These are phyloP conservation scores for Brachymystax lenok DNA, from an alignment of 2,797 vertebrate species.

Conservation along the genomic window DNA sequence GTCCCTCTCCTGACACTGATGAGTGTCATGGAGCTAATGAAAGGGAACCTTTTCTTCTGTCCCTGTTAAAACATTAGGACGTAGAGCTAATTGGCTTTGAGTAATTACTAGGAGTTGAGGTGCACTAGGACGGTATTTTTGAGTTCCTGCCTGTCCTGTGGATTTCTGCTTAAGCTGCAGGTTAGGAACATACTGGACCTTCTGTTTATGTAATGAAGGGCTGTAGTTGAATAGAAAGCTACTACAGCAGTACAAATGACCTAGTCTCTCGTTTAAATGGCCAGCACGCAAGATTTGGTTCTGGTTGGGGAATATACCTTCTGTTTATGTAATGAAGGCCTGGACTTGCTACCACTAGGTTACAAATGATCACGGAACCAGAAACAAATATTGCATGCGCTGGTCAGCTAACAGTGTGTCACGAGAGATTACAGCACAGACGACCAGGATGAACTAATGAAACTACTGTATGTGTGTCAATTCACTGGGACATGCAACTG, in stretches of 20 bases:
- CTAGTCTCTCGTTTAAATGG: too few species aligned
- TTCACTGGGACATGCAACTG: neutral
- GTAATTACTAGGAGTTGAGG: neutral
- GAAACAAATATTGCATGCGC: neutral
- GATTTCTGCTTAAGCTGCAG: neutral
- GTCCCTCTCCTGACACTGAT: conserved; percentile 3
- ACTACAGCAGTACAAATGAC: neutral
- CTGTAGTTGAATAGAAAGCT: neutral
- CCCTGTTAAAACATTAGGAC: neutral
- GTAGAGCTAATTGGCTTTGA: conserved; percentile 3
- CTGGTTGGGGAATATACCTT: neutral
- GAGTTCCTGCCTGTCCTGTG: neutral
- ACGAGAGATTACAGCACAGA: neutral
- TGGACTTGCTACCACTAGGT: neutral
- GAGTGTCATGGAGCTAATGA: neutral
- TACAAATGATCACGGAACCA: neutral
- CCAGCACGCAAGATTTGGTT: too few species aligned
- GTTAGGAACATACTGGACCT: neutral
- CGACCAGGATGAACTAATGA: neutral
- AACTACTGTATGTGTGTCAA: neutral
- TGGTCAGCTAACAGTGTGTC: neutral
- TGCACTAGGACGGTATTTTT: neutral
- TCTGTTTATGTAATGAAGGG: neutral
- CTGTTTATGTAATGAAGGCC: neutral
- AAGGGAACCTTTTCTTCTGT: neutral